A percentile compares a stretch with the other conserved stretches of the same genome.
phyloP scores from a whole-genome alignment of 2,113 vertebrate genomes.

The Paraplagusia blochii region DNA sequence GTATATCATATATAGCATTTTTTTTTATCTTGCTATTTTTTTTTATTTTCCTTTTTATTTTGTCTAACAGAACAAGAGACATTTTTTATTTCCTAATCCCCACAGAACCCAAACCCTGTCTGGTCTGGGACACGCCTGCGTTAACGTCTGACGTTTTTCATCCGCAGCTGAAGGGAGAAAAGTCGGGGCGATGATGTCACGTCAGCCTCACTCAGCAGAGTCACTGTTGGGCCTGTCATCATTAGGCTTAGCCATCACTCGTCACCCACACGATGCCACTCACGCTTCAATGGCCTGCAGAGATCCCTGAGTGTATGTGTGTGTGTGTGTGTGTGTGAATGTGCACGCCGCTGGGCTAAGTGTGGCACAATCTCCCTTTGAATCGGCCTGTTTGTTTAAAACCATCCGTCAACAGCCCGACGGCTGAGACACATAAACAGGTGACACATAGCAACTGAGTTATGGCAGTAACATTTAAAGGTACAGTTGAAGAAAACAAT shows the following conservation, averaged over 20 bases:
- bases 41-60: no score
- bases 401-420: constrained; percentile 48
- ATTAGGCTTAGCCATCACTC: constrained; percentile 69
- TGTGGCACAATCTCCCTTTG: constrained; percentile 44
- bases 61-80: no score
- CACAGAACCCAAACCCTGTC: no score
- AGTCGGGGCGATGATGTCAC: constrained; percentile 46
- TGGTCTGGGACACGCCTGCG: no score
- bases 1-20: no score
- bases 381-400: constrained; percentile 57
- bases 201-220: constrained; percentile 62
- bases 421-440: constrained; percentile 55
- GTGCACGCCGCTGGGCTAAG: constrained; percentile 39
- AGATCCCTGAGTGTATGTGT: constrained; percentile 43
- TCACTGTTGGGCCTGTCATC: constrained; percentile 72
- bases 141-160: constrained; percentile 20
- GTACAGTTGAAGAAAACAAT: constrained; percentile 22
- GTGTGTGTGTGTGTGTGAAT: constrained; percentile 23
- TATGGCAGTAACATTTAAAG: constrained; percentile 33
- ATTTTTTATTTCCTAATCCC: no score
- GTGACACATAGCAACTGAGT: constrained; percentile 48
- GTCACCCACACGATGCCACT: constrained; percentile 60
- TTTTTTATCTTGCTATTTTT: no score
- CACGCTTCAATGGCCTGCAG: constrained; percentile 55
- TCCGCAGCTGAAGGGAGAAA: constrained; percentile 39